Conservation (phyloP, 2,888 invertebrate species). For the Drosophila percnosoma region DNA sequence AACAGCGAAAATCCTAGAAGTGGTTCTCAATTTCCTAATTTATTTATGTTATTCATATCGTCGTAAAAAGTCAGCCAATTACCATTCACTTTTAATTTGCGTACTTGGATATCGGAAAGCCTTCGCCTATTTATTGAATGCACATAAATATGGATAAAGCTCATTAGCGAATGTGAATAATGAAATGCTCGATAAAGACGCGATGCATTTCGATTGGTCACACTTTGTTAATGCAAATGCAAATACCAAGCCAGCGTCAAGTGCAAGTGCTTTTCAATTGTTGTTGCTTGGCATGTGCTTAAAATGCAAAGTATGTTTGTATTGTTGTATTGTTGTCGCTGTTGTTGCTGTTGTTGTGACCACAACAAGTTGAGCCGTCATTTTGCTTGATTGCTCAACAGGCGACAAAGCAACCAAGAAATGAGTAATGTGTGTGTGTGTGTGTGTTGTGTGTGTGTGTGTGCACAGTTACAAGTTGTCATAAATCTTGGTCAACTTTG, state of each 20-base stretch:
- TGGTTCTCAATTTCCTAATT: background rate
- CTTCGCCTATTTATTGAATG: conserved; percentile 10
- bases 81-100: conserved; percentile 39
- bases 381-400: conserved; percentile 47
- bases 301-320: conserved; percentile 65
- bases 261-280: conserved; percentile 48
- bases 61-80: background rate
- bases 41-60: background rate
- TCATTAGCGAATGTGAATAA: conserved; percentile 43
- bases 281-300: conserved; percentile 52
- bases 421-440: conserved; percentile 36
- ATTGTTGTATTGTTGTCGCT: conserved; percentile 24
- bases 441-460: conserved; percentile 15
- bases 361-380: conserved; percentile 59
- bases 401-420: conserved; percentile 54
- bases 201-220: conserved; percentile 24
- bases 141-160: conserved; percentile 31
- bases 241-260: conserved; percentile 34
- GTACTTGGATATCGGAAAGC: conserved; percentile 41
- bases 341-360: conserved; percentile 31
- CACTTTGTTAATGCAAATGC: conserved; percentile 42
- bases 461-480: conserved; percentile 22
- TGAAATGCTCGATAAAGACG: conserved; percentile 41
- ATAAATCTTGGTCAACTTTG: conserved; percentile 46
- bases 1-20: background rate